Base-by-base conservation (phyloP, 2,113 vertebrate species). In the Halichoerus grypus region DNA sequence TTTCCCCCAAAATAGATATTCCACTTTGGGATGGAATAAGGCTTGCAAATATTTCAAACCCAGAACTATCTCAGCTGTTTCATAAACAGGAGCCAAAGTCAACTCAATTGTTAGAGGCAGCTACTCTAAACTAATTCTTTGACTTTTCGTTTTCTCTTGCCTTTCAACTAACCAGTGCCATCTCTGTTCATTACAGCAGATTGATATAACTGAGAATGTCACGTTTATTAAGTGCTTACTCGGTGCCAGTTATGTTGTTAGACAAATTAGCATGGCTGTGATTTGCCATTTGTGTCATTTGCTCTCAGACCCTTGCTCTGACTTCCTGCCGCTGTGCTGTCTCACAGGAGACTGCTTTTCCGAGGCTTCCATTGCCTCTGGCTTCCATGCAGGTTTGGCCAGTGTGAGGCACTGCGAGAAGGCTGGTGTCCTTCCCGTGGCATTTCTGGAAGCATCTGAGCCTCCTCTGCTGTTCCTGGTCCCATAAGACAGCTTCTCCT, bases 31-130 rank as follows among this genome's bases (percentile, higher is more conserved):
- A 69, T 57, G 39, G 31, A 59, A 39, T 36, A 67, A 82, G 21
- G 74, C 33, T 69, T 92, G 24, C 36, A 90, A 65, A 46, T 79
- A 95, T 72, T 61, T 91, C 95, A 79, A 36, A 77, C 57, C 57
- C 39, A 33, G 51, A 90, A 74, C 19, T 74, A 39, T 42, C 18
- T 72, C 51, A 74, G 9, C 49, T 82, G 19, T 9, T 51, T 22
- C 24, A 15, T 53, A 74, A 82, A 63, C 16, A 83, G 82, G 67
- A 91, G 7, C 55, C 51, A 79, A 67, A 69, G 36, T 72, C 91
- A 36, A 76, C 15, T 72, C 71, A 59, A 1, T 53, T 71, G 8
- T 61, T 63, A 63, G 0, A 14, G 83, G 42, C 18, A 91, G 71
- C 24, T 76, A 53, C 28, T 92, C 18, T 55, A 31, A 94, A 67